These are phyloP conservation scores for Penaeus japonicus DNA, from an alignment of 1,140 invertebrate genomes.

Conservation along the genomic window DNA sequence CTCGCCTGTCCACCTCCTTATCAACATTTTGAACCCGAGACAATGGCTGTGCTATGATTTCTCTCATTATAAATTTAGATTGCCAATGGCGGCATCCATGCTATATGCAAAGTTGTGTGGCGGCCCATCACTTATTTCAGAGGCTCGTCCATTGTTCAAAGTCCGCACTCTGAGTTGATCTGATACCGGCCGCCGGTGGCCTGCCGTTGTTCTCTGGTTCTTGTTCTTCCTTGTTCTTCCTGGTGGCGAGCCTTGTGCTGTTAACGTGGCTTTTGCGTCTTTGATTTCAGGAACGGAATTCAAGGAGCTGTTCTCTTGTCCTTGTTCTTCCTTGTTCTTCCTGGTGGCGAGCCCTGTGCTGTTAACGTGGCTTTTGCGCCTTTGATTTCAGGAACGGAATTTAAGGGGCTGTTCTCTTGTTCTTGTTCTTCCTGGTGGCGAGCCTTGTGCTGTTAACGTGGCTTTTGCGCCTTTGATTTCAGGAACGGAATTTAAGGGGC, in stretches of 20 bases:
- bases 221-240: background rate
- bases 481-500: no score
- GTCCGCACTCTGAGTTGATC: background rate
- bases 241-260: background rate
- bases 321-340: background rate
- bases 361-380: no score
- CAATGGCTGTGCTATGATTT: conserved; percentile 24
- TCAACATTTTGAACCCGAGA: conserved; percentile 7
- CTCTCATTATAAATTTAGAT: conserved; percentile 44
- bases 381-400: no score
- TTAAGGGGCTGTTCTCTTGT: background rate
- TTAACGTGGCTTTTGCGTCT: no score
- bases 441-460: background rate
- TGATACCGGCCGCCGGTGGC: background rate
- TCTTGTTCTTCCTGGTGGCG: background rate
- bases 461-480: no score
- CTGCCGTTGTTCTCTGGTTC: background rate
- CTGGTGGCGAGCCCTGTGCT: background rate
- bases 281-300: rapidly evolving
- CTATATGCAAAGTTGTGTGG: conserved; percentile 22
- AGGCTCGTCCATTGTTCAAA: conserved; percentile 16
- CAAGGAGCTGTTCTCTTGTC: background rate
- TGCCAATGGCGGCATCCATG: conserved; percentile 28
- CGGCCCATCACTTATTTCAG: conserved; percentile 17
- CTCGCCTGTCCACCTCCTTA: conserved; percentile 18